Evolutionary conservation across 2,113 vertebrate genomes (phyloP).

Genomic region (Fregata magnificens): DNA sequence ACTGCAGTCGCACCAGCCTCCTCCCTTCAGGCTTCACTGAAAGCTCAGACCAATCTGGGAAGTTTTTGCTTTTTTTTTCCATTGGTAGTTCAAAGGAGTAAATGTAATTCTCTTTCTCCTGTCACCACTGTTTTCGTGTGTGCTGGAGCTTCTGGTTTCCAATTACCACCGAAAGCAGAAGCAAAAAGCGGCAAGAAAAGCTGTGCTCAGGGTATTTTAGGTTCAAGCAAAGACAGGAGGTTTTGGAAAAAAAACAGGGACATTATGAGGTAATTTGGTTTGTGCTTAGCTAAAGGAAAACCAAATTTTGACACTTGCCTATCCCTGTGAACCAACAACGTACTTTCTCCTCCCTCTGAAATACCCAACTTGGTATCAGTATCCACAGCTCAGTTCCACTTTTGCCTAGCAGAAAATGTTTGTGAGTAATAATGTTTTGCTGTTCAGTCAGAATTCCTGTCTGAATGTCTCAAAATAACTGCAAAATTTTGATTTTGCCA

Average conservation of each 20-base stretch:
- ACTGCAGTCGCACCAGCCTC: not conserved
- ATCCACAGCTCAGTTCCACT: not conserved
- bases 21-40: not conserved
- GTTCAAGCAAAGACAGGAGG: not conserved
- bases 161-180: conserved; percentile 45
- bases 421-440: not conserved
- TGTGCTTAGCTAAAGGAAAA: not conserved
- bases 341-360: not conserved
- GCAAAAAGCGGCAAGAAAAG: not conserved
- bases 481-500: not conserved
- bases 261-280: conserved; percentile 15
- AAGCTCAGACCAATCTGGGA: not conserved
- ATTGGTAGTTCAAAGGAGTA: not conserved
- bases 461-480: not conserved
- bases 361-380: not conserved
- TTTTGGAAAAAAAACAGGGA: not conserved
- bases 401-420: not conserved
- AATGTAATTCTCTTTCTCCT: not conserved
- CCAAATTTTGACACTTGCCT: not conserved
- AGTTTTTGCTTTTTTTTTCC: not conserved
- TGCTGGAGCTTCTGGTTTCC: conserved; percentile 27
- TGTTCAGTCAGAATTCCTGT: not conserved
- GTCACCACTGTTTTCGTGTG: not conserved
- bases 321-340: not conserved
- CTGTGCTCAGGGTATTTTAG: not conserved